Percentiles rank a stretch among this genome's conserved stretches.
These are phyloP conservation scores for Phylloscopus collybita DNA, from an alignment of 2,797 vertebrate genomes.

Conservation along the genomic window DNA sequence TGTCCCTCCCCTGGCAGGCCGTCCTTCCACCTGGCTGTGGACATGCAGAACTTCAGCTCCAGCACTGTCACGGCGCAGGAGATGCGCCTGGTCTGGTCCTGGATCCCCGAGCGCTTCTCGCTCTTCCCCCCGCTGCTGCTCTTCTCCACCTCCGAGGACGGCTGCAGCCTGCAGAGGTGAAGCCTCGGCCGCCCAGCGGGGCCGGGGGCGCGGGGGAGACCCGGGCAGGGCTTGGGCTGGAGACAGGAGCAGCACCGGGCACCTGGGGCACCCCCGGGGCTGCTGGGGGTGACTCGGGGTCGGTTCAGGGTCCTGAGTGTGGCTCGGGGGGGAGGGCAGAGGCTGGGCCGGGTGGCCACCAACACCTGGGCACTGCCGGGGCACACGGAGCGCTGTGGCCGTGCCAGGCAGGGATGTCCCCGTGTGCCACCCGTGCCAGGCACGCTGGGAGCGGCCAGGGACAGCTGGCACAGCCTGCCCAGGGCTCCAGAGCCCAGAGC, in stretches of 20 bases:
- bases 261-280: background rate
- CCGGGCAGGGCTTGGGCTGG: background rate
- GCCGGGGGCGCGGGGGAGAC: background rate
- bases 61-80: slow-evolving; percentile 81
- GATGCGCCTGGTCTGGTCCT: slow-evolving; percentile 90
- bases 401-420: background rate
- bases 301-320: fast-evolving
- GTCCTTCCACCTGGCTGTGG: slow-evolving; percentile 78
- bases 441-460: fast-evolving
- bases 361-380: background rate
- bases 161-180: slow-evolving; percentile 84
- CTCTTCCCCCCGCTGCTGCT: slow-evolving; percentile 83
- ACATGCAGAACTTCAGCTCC: slow-evolving; percentile 82
- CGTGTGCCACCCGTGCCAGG: background rate
- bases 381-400: background rate
- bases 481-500: background rate
- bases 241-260: background rate
- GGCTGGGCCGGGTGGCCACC: background rate
- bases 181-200: fast-evolving
- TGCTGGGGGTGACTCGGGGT: background rate
- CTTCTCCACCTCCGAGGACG: slow-evolving; percentile 81
- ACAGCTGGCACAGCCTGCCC: background rate
- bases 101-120: slow-evolving; percentile 90
- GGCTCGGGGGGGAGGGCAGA: background rate
- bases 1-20: slow-evolving; percentile 64